Evolutionary conservation across 2,797 vertebrate species (phyloP), one percentile per base, ranked within the genome.

Genomic region (Heteromormyrus szaboi): DNA sequence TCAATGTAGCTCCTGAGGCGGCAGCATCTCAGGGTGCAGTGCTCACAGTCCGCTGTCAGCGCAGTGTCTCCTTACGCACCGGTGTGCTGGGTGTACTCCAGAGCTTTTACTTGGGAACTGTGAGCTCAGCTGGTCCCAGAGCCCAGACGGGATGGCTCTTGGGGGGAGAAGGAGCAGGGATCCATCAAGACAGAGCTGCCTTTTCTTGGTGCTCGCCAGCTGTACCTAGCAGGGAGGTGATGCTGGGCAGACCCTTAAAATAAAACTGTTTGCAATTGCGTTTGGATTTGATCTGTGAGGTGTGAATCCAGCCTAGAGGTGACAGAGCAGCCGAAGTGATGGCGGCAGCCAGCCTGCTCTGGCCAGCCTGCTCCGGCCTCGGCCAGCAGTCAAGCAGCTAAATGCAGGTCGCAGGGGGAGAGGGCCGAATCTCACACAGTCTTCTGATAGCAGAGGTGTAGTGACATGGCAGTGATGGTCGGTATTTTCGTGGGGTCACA

Each of bases 371-470:
- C 59, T 83, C 8, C 7, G 7, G 48, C 50, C 81, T 48, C 37
- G 3, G 68, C 87, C 14, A 54, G 88, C 88, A 53, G 65, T 33
- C 4, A 53, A 88, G 51, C 37, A 83, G 68, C 51, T 59, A 88
- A 46, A 88, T 59, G n/a, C 51, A 56, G 72, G 88, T 88, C 51
- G 76, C 4, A 76, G 83, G 76, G 72, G 48, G 76, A 88, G 50
- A 37, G 25, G 81, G 51, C n/a, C 51, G 68, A 88, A 88, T 81
- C 76, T 76, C 48, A 88, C 88, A 29, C 51, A 83, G 88, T 33
- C 50, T 83, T 88, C 53, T 88, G 76, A 88, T 25, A 29, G 88
- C 50, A 83, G 51, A 83, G 86, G 44, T 65, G 33, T 59, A 68
- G 41, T 41, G 59, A 87, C 56, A 53, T 9, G 41, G n/a, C 41